These are phyloP conservation scores for Leptothorax acervorum DNA, from an alignment of 2,888 invertebrate genomes.

Conservation along the genomic window DNA sequence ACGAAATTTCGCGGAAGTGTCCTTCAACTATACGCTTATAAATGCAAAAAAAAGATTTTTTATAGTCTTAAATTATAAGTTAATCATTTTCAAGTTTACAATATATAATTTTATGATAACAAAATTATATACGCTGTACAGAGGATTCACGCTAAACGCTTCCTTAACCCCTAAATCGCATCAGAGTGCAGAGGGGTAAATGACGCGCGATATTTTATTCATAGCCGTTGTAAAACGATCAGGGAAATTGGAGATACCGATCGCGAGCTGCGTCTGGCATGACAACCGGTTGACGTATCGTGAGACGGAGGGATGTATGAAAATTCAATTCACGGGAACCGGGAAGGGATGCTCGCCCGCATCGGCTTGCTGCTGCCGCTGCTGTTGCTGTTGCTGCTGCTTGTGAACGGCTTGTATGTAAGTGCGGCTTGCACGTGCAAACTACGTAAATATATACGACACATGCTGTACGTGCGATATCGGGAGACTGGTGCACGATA, in stretches of 20 bases:
- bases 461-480: slow-evolving; percentile 35
- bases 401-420: slow-evolving; percentile 8
- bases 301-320: slow-evolving; percentile 59
- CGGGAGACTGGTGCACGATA: slow-evolving; percentile 32
- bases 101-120: not conserved
- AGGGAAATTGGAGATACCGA: slow-evolving; percentile 70
- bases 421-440: slow-evolving; percentile 49
- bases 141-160: not conserved
- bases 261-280: slow-evolving; percentile 47
- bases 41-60: not conserved
- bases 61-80: not conserved
- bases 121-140: not conserved
- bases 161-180: slow-evolving; percentile 13
- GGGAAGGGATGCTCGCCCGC: slow-evolving; percentile 47
- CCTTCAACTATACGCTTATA: not conserved
- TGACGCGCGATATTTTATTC: slow-evolving; percentile 72
- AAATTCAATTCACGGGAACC: slow-evolving; percentile 70
- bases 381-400: slow-evolving; percentile 25
- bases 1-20: not conserved
- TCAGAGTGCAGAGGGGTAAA: slow-evolving; percentile 55
- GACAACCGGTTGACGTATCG: slow-evolving; percentile 61
- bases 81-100: not conserved
- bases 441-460: slow-evolving; percentile 49
- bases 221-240: slow-evolving; percentile 66
- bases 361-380: slow-evolving; percentile 46